A percentile compares a stretch with the other conserved stretches of the same genome.
Evolutionary conservation across 2,888 invertebrate genomes (phyloP).

Genomic region (Volucella zonaria): DNA sequence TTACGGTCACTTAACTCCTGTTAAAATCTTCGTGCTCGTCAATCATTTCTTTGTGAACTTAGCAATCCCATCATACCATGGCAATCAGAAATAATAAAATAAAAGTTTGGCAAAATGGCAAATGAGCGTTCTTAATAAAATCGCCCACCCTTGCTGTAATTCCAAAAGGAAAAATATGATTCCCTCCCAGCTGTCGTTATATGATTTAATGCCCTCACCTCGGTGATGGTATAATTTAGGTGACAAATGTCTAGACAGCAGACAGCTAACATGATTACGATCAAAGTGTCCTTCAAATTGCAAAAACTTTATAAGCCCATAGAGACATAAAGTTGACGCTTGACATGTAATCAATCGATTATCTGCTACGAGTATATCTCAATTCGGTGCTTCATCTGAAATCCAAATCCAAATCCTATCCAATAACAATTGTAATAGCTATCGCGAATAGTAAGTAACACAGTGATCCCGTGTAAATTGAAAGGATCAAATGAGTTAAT

Average conservation of each 20-base stretch:
- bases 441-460: slow-evolving; percentile 10
- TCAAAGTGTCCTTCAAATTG: slow-evolving; percentile 10
- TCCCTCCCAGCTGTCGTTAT: background rate
- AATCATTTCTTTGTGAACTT: background rate
- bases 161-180: background rate
- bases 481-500: slow-evolving; percentile 58
- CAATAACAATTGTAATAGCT: background rate
- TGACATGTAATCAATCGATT: slow-evolving; percentile 20
- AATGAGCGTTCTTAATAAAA: slow-evolving; percentile 1
- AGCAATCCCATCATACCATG: background rate
- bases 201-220: background rate
- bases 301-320: slow-evolving; percentile 8
- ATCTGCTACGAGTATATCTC: background rate
- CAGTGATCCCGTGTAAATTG: slow-evolving; percentile 10
- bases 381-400: background rate
- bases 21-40: background rate
- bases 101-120: slow-evolving; percentile 2
- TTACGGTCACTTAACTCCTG: background rate
- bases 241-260: slow-evolving; percentile 43
- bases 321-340: slow-evolving; percentile 18
- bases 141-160: background rate
- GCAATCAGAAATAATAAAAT: background rate
- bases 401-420: slow-evolving; percentile 19
- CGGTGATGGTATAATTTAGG: background rate
- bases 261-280: slow-evolving; percentile 36